Conservation (phyloP, 2,888 invertebrate species). For the Vanessa cardui region DNA sequence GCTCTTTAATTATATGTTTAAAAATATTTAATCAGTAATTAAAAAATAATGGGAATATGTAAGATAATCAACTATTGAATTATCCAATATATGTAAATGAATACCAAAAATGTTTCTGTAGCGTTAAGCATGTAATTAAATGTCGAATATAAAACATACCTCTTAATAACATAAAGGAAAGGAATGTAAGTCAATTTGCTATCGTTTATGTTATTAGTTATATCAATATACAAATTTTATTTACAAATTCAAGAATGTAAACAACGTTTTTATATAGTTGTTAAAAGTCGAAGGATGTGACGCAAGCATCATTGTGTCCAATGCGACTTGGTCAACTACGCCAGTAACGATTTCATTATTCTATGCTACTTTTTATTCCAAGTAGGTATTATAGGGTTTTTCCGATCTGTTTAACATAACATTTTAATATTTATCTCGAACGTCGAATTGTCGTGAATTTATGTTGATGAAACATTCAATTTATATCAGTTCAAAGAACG, state of each 20-base stretch:
- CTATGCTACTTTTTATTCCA: constrained; percentile 51
- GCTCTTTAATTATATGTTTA: constrained; percentile 10
- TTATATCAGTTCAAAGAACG: background rate
- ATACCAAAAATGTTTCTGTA: no score
- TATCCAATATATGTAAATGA: no score
- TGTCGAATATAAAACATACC: no score
- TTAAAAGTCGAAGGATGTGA: constrained; percentile 54
- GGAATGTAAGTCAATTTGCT: background rate
- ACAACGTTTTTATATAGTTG: constrained; percentile 40
- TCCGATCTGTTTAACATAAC: constrained; percentile 27
- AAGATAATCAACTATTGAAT: no score
- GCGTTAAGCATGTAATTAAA: no score
- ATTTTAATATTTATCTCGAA: constrained; percentile 30
- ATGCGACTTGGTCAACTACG: constrained; percentile 52
- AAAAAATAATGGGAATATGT: background rate
- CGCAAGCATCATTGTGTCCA: constrained; percentile 66
- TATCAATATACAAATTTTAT: background rate
- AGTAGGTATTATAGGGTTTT: constrained; percentile 38
- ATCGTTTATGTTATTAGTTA: background rate
- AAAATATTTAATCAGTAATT: background rate
- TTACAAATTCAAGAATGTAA: constrained; percentile 25
- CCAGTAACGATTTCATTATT: constrained; percentile 66
- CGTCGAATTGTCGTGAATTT: constrained; percentile 16
- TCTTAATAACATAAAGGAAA: no score
- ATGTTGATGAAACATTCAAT: background rate